Conservation (phyloP, 2,888 invertebrate species). For the Troides aeacus region DNA sequence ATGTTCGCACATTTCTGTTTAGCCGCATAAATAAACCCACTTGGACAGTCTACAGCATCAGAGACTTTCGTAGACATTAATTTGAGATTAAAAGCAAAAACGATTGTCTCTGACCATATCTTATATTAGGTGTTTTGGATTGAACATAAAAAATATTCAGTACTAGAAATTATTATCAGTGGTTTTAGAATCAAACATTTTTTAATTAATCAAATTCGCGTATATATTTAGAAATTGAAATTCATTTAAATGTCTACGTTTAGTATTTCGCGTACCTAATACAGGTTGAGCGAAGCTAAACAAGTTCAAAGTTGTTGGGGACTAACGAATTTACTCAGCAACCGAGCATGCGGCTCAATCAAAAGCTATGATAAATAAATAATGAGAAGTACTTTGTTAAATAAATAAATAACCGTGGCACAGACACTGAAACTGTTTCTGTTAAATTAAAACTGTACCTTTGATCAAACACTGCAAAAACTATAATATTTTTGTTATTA, state of each 20-base stretch:
- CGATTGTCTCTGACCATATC: no score
- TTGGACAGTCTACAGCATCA: no score
- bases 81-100: no score
- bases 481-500: not conserved
- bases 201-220: not conserved
- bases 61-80: no score
- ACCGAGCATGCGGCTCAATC: conserved; percentile 11
- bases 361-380: conserved; percentile 15
- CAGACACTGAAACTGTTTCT: not conserved
- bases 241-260: not conserved
- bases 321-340: conserved; percentile 24
- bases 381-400: conserved; percentile 24
- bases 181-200: not conserved
- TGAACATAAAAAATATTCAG: no score
- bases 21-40: no score
- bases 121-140: no score
- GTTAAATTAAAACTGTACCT: not conserved
- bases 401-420: not conserved
- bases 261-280: conserved; percentile 1
- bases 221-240: not conserved
- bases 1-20: no score
- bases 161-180: no score
- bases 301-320: conserved; percentile 11
- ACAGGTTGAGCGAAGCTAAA: conserved; percentile 20
- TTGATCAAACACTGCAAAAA: not conserved